These are phyloP conservation scores for Notarius quadriscutis DNA, from an alignment of 2,113 vertebrate species.

Conservation along the genomic window DNA sequence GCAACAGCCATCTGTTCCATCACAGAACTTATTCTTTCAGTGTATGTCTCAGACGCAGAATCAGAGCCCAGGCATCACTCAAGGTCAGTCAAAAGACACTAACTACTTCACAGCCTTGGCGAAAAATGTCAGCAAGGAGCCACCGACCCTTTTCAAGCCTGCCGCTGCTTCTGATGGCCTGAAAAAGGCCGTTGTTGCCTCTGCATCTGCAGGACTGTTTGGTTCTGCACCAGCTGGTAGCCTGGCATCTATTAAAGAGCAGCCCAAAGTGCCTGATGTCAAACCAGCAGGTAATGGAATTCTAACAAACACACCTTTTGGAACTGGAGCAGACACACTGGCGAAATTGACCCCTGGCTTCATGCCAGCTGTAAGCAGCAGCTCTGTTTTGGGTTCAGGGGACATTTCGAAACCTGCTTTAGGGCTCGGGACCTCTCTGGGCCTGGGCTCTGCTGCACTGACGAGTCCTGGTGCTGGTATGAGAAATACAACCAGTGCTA, in stretches of 20 bases:
- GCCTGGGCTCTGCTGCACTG: constrained; percentile 54
- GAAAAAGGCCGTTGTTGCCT: constrained; percentile 61
- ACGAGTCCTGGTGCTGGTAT: constrained; percentile 52
- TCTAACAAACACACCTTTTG: constrained; percentile 78
- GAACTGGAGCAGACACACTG: constrained; percentile 73
- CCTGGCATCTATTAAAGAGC: constrained; percentile 73
- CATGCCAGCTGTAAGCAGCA: constrained; percentile 71
- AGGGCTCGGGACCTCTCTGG: constrained; percentile 39
- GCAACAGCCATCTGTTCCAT: constrained; percentile 79
- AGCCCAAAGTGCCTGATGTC: constrained; percentile 79
- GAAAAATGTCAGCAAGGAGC: constrained; percentile 84
- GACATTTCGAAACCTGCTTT: constrained; percentile 57
- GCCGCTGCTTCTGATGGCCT: constrained; percentile 63
- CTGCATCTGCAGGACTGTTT: constrained; percentile 56
- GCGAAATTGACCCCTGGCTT: constrained; percentile 85
- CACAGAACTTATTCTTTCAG: constrained; percentile 97
- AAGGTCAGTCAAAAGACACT: constrained; percentile 69
- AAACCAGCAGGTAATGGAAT: constrained; percentile 80
- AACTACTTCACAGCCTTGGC: constrained; percentile 91
- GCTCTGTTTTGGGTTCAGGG: constrained; percentile 47
- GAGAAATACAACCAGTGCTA: constrained; percentile 61
- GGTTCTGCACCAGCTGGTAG: constrained; percentile 31
- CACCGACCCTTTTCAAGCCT: constrained; percentile 75
- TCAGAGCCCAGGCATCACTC: constrained; percentile 65
- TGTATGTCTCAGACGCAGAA: constrained; percentile 93